Conservation (phyloP, 2,888 invertebrate genomes). For the Protodeltote pygarga region DNA sequence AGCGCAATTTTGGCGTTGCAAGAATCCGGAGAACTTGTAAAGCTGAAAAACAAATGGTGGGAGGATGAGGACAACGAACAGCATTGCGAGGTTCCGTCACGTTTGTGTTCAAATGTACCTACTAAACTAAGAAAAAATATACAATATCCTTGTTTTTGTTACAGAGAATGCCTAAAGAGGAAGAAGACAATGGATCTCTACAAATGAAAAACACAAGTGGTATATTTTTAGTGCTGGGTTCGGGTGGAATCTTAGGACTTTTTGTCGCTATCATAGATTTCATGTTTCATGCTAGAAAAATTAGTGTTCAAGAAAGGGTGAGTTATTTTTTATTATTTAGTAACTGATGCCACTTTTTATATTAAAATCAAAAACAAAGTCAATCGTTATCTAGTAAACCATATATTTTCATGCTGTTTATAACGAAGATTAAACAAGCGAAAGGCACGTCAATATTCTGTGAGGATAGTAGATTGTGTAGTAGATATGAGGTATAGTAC, state of each 20-base stretch:
- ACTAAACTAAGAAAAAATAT: background rate
- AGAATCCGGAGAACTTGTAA: constrained; percentile 92
- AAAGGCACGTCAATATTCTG: too few relatives aligned
- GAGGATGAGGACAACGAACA: constrained; percentile 87
- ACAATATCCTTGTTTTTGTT: constrained; percentile 8
- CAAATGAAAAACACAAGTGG: constrained; percentile 96
- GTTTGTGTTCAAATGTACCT: background rate
- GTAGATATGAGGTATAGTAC: too few relatives aligned
- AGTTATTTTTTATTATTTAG: constrained; percentile 3
- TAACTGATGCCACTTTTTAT: too few relatives aligned
- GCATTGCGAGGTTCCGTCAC: constrained; percentile 59
- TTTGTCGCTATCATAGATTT: constrained; percentile 94
- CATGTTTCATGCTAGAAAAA: constrained; percentile 92
- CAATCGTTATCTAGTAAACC: too few relatives aligned
- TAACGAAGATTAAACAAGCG: too few relatives aligned
- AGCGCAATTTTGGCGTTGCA: constrained; percentile 95
- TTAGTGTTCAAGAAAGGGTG: constrained; percentile 92
- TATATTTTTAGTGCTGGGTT: constrained; percentile 94
- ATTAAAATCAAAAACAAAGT: too few relatives aligned
- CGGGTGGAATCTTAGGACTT: constrained; percentile 90
- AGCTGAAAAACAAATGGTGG: constrained; percentile 97
- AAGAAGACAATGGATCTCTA: constrained; percentile 86
- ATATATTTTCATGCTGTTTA: too few relatives aligned
- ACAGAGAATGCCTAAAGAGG: constrained; percentile 58
- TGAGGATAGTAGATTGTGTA: too few relatives aligned